These are phyloP conservation scores for Thaumatotibia leucotreta DNA, from an alignment of 1,140 invertebrate genomes.

Conservation along the genomic window DNA sequence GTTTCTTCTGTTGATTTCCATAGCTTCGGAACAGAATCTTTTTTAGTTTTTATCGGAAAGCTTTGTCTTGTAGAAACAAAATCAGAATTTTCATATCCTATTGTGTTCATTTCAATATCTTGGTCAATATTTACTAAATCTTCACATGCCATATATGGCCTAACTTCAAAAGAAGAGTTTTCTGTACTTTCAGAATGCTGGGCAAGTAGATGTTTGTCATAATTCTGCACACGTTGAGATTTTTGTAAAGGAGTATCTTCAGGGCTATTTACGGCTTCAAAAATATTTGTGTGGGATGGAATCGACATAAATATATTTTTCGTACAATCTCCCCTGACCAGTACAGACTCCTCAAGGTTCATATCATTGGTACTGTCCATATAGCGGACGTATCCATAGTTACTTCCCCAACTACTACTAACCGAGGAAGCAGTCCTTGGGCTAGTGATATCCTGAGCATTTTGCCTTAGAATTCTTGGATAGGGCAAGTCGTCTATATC, in stretches of 20 bases:
- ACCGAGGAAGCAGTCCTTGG: conserved; percentile 61
- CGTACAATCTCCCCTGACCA: conserved; percentile 58
- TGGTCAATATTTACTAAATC: conserved; percentile 80
- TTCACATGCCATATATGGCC: conserved; percentile 79
- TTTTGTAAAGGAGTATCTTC: conserved; percentile 34
- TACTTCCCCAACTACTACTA: conserved; percentile 74
- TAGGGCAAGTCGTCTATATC: conserved; percentile 48
- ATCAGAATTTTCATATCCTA: conserved; percentile 49
- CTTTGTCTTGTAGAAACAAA: conserved; percentile 60
- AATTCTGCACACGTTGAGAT: conserved; percentile 20
- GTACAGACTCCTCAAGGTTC: conserved; percentile 39
- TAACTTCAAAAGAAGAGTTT: conserved; percentile 77
- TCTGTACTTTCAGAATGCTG: conserved; percentile 79
- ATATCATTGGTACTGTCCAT: conserved; percentile 68
- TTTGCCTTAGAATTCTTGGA: conserved; percentile 75
- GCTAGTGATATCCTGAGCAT: conserved; percentile 75
- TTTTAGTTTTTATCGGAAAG: conserved; percentile 54
- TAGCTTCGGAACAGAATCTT: conserved; percentile 44
- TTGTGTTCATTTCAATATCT: conserved; percentile 67
- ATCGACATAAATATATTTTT: conserved; percentile 53
- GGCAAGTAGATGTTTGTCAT: conserved; percentile 30
- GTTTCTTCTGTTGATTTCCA: conserved; percentile 67
- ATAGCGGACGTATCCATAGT: conserved; percentile 81
- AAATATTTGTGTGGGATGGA: conserved; percentile 24
- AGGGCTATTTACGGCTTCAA: conserved; percentile 22